These are phyloP conservation scores for Meiosimyza platycephala DNA, from an alignment of 2,888 invertebrate genomes.

Conservation along the genomic window DNA sequence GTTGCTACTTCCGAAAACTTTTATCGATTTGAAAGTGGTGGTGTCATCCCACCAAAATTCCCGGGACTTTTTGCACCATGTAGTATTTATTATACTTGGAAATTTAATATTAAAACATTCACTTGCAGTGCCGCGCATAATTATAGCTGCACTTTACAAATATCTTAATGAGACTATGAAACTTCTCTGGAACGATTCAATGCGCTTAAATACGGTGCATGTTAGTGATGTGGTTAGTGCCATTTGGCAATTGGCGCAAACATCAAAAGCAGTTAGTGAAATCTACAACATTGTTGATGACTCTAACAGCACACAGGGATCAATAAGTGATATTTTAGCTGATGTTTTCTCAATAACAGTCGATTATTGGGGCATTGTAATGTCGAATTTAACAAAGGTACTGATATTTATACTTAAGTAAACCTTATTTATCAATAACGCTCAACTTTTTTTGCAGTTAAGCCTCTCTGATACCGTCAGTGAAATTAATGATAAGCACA, in stretches of 20 bases:
- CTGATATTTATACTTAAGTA: neutral
- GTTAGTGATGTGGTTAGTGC: conserved; percentile 86
- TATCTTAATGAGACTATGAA: conserved; percentile 91
- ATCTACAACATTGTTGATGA: conserved; percentile 87
- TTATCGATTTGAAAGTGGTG: too few relatives aligned
- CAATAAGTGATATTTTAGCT: conserved; percentile 80
- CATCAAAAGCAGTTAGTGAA: conserved; percentile 71
- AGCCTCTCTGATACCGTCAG: conserved; percentile 85
- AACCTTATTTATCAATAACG: neutral
- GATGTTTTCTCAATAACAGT: conserved; percentile 88
- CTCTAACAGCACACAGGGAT: conserved; percentile 86
- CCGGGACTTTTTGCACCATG: too few relatives aligned
- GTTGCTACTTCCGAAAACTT: too few relatives aligned
- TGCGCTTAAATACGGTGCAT: conserved; percentile 89
- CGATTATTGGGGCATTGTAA: conserved; percentile 86
- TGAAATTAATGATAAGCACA: conserved; percentile 93
- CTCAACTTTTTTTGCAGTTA: conserved; percentile 69
- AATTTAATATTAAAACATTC: conserved; percentile 21
- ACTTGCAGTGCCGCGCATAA: conserved; percentile 80
- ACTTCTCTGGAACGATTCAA: conserved; percentile 86
- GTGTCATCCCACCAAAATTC: too few relatives aligned
- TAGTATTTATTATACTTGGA: too few relatives aligned
- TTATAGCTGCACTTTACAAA: conserved; percentile 90
- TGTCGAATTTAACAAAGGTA: conserved; percentile 86
- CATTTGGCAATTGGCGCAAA: conserved; percentile 77